phyloP scores from a whole-genome alignment of 2,888 invertebrate genomes.

The Oligia latruncula region DNA sequence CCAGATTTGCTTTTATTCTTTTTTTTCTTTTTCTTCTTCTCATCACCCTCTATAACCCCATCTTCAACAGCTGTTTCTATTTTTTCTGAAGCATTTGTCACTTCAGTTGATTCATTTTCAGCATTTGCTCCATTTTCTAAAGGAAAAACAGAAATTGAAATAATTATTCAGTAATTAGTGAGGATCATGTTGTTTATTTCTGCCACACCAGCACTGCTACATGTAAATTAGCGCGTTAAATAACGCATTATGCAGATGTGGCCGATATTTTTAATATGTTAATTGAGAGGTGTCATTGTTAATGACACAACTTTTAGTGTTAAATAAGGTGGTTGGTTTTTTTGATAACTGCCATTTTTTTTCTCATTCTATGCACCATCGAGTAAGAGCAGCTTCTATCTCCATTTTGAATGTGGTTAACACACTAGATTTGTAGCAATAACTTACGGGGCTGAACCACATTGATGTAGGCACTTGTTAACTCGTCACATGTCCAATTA shows the following conservation, averaged over 20 bases:
- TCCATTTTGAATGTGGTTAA: neutral
- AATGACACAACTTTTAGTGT: too few species aligned
- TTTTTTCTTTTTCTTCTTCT: constrained; percentile 92
- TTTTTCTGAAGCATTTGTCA: constrained; percentile 73
- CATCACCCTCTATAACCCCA: constrained; percentile 87
- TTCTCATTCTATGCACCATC: neutral
- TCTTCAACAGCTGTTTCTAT: constrained; percentile 84
- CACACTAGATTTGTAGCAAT: neutral
- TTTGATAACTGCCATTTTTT: neutral
- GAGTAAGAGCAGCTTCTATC: neutral
- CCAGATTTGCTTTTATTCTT: constrained; percentile 91
- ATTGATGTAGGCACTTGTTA: neutral
- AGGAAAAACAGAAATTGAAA: constrained; percentile 10
- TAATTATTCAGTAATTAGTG: neutral
- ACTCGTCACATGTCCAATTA: too few species aligned
- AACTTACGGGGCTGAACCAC: neutral
- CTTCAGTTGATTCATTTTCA: constrained; percentile 68
- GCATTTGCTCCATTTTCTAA: constrained; percentile 68
- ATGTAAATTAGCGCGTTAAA: neutral
- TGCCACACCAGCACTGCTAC: neutral
- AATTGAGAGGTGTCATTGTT: neutral
- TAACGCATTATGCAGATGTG: neutral
- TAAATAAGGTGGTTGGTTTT: neutral
- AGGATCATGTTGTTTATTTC: neutral
- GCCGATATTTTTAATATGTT: neutral